These are phyloP conservation scores for Schrankia costaestrigalis DNA, from an alignment of 2,888 invertebrate genomes.

Conservation along the genomic window DNA sequence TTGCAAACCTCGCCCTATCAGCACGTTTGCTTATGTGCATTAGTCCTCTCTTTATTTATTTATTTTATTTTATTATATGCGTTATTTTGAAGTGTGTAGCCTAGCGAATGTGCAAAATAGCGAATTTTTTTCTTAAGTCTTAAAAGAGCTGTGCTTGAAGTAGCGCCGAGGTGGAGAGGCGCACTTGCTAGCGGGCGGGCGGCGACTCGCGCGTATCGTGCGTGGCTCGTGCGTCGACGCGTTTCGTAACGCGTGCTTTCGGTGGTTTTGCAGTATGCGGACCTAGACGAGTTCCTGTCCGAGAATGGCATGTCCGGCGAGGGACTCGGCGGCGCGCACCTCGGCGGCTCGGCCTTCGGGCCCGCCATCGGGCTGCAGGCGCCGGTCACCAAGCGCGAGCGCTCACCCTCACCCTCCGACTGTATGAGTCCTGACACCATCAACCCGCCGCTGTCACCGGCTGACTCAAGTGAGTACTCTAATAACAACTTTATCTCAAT, in stretches of 20 bases:
- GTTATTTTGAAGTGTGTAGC: constrained; percentile 9
- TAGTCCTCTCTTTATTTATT: background rate
- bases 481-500: background rate
- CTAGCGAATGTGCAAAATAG: constrained; percentile 30
- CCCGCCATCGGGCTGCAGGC: constrained; percentile 82
- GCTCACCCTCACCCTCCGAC: constrained; percentile 92
- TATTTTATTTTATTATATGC: constrained; percentile 5
- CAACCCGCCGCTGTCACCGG: constrained; percentile 93
- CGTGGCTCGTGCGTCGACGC: constrained; percentile 14
- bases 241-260: constrained; percentile 24
- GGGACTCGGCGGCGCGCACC: constrained; percentile 83
- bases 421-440: constrained; percentile 94
- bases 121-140: constrained; percentile 11
- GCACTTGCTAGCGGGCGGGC: constrained; percentile 8
- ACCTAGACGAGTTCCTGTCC: constrained; percentile 97
- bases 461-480: constrained; percentile 89
- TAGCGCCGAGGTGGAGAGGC: constrained; percentile 2
- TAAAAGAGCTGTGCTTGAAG: background rate
- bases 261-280: constrained; percentile 89
- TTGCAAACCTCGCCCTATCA: constrained; percentile 8
- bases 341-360: constrained; percentile 83
- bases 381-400: constrained; percentile 91
- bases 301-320: constrained; percentile 96
- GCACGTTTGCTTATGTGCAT: constrained; percentile 6
- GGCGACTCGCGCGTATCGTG: constrained; percentile 5